A percentile compares a stretch with the other conserved stretches of the same genome.
Conservation (phyloP, 1,140 invertebrate species). For the Aphelenchoides avenae region DNA sequence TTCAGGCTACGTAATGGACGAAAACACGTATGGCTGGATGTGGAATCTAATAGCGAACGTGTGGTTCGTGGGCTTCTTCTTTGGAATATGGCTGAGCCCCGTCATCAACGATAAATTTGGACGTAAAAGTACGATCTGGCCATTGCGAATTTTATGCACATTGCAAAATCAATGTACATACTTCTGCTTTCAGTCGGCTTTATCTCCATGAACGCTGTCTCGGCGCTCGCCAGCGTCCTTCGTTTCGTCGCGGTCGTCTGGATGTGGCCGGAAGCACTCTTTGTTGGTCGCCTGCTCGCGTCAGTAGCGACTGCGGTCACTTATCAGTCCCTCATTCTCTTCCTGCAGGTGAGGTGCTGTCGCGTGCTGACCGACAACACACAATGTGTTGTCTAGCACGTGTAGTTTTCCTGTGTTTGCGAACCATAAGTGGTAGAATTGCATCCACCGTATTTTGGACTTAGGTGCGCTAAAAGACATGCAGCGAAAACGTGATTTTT, state of each 20-base stretch:
- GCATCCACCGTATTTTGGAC: too few relatives aligned
- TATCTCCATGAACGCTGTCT: conserved; percentile 11
- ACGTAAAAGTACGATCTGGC: conserved; percentile 32
- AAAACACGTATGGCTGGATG: conserved; percentile 21
- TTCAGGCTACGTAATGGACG: conserved; percentile 30
- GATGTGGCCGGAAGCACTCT: conserved; percentile 29
- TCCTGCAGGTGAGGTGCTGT: conserved; percentile 21
- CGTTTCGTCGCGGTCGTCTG: conserved; percentile 21
- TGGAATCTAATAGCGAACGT: conserved; percentile 39
- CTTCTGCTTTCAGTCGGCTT: conserved; percentile 23
- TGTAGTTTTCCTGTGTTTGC: too few relatives aligned
- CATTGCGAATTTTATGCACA: too few relatives aligned
- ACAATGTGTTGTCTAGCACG: too few relatives aligned
- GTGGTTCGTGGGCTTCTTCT: conserved; percentile 39
- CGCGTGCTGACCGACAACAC: too few relatives aligned
- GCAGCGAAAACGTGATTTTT: too few relatives aligned
- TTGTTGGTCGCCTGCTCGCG: conserved; percentile 29
- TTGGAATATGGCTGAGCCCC: conserved; percentile 39
- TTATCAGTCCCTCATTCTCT: conserved; percentile 36
- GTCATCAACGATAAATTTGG: conserved; percentile 39
- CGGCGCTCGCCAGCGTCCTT: conserved; percentile 18
- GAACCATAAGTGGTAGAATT: too few relatives aligned
- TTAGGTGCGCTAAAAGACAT: too few relatives aligned
- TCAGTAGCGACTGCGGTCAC: conserved; percentile 38
- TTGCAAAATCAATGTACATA: conserved; percentile 13